A percentile compares a stretch with the other conserved stretches of the same genome.
Conservation (phyloP, 2,888 invertebrate species). For the Dioctria linearis region DNA sequence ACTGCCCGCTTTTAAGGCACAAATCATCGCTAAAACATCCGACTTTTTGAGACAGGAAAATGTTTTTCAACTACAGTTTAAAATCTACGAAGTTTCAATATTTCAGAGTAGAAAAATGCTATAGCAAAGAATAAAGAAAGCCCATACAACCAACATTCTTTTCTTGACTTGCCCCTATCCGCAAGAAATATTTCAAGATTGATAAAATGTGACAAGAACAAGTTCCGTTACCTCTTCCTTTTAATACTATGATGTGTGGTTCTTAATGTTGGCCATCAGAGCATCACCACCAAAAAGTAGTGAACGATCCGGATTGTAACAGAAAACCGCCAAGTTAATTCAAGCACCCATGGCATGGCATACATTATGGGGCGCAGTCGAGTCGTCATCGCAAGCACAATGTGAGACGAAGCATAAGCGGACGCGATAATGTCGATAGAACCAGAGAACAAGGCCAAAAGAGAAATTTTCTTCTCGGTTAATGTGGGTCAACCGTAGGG, state of each 20-base stretch:
- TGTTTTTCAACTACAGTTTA: no score
- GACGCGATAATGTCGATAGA: constrained; percentile 31
- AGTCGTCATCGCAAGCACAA: neutral
- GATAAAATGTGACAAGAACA: constrained; percentile 48
- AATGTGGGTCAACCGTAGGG: constrained; percentile 53
- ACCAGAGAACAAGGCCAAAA: constrained; percentile 55
- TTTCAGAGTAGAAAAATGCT: no score
- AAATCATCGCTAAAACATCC: no score
- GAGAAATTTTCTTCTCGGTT: constrained; percentile 52
- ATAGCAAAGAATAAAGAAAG: neutral
- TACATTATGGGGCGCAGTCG: neutral
- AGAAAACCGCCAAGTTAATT: constrained; percentile 26
- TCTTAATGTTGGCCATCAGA: constrained; percentile 47
- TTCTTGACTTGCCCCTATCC: neutral
- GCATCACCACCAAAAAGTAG: constrained; percentile 47
- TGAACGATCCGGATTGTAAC: constrained; percentile 30
- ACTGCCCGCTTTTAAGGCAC: no score
- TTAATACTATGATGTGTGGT: constrained; percentile 21
- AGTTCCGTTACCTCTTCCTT: constrained; percentile 51
- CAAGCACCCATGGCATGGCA: neutral
- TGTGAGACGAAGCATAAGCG: constrained; percentile 15
- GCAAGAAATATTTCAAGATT: constrained; percentile 45
- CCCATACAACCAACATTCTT: constrained; percentile 13
- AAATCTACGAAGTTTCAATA: no score
- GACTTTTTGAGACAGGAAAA: no score